phyloP scores from a whole-genome alignment of 2,113 vertebrate species.

The Lamprologus lemairii region DNA sequence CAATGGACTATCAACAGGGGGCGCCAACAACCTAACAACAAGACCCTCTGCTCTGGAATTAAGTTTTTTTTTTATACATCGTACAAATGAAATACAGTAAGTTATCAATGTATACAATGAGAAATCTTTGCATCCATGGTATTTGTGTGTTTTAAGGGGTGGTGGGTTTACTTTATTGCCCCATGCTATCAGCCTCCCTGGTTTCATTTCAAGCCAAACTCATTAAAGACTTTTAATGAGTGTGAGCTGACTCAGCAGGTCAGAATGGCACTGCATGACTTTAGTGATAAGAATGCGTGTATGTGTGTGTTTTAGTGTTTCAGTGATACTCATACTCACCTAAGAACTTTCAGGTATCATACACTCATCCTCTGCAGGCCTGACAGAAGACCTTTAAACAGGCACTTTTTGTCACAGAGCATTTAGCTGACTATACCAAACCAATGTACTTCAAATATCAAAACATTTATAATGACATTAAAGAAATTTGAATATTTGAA shows the following conservation, averaged over 20 bases:
- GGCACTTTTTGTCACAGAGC: not conserved
- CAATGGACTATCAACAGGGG: not conserved
- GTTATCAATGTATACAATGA: not conserved
- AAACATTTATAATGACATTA: not conserved
- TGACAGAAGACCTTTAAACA: not conserved
- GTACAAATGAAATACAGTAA: not conserved
- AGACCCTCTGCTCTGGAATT: not conserved
- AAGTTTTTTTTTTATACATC: not conserved
- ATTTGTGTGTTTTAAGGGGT: not conserved
- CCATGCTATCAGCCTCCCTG: conserved; percentile 14
- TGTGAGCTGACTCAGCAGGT: conserved; percentile 36
- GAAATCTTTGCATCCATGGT: not conserved
- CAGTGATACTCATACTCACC: not conserved
- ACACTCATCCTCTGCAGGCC: not conserved
- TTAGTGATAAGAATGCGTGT: not conserved
- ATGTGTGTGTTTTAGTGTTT: not conserved
- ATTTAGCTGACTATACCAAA: not conserved
- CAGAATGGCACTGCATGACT: conserved; percentile 4
- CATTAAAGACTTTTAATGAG: conserved; percentile 28
- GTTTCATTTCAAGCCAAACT: not conserved
- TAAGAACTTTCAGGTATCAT: not conserved
- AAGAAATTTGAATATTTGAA: not conserved
- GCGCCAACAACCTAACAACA: not conserved
- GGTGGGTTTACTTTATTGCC: not conserved
- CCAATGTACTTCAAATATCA: not conserved